A percentile compares a stretch with the other conserved stretches of the same genome.
phyloP scores from a whole-genome alignment of 2,888 invertebrate genomes.

The Bellardia bayeri region DNA sequence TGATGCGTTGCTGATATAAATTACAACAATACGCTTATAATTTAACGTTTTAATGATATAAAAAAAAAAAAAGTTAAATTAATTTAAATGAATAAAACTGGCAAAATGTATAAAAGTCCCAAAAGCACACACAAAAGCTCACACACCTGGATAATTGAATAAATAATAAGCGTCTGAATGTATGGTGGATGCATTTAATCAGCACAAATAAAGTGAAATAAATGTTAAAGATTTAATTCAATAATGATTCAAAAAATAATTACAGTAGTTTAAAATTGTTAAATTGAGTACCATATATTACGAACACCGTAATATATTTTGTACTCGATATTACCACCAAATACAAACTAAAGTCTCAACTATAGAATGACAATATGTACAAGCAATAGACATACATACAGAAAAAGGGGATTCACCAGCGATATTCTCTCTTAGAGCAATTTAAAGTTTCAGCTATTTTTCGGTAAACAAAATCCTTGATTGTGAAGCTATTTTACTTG shows the following conservation, averaged over 20 bases:
- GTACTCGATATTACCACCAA: no score
- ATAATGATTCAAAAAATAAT: background rate
- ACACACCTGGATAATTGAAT: background rate
- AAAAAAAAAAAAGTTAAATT: constrained; percentile 53
- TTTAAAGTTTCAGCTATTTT: no score
- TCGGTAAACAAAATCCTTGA: no score
- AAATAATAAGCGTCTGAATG: background rate
- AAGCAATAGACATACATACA: no score
- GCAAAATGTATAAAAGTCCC: constrained; percentile 8
- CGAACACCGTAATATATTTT: no score
- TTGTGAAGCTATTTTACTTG: no score
- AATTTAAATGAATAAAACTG: constrained; percentile 62
- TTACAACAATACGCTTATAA: constrained; percentile 46
- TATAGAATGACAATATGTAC: no score
- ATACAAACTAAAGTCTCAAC: no score
- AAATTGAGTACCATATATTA: no score
- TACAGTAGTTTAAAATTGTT: constrained; percentile 61
- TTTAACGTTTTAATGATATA: constrained; percentile 68
- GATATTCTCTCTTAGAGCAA: no score
- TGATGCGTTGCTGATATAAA: constrained; percentile 16
- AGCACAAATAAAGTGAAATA: constrained; percentile 1
- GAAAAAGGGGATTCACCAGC: no score
- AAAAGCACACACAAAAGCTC: background rate
- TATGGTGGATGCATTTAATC: constrained; percentile 5
- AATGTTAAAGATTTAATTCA: constrained; percentile 8